Evolutionary conservation across 1,140 invertebrate genomes (phyloP).

Genomic region (Phymorhynchus buccinoides): DNA sequence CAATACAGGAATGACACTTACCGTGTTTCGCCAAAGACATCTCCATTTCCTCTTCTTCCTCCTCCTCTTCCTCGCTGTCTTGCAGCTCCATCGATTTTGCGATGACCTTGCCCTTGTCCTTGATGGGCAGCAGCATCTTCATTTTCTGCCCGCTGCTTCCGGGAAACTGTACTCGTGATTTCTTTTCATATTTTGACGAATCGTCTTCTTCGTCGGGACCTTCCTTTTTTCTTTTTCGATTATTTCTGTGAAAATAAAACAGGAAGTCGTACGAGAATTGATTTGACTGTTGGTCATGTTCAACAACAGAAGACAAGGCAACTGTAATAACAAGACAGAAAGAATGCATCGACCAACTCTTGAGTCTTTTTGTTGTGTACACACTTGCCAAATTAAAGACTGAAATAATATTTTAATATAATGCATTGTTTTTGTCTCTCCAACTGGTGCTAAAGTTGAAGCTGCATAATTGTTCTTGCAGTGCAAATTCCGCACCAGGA

Average conservation of each 20-base stretch:
- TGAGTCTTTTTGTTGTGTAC: no score
- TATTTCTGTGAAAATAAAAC: slow-evolving; percentile 14
- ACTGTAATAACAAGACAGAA: no score
- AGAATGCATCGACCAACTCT: no score
- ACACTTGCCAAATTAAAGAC: no score
- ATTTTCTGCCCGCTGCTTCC: slow-evolving; percentile 49
- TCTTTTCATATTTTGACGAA: slow-evolving; percentile 57
- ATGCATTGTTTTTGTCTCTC: no score
- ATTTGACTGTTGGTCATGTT: not conserved
- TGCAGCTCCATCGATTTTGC: slow-evolving; percentile 49
- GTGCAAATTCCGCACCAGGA: no score
- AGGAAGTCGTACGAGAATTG: slow-evolving; percentile 14
- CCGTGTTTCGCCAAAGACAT: no score
- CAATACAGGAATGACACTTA: not conserved
- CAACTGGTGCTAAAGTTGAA: no score
- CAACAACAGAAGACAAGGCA: no score
- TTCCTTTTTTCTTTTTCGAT: slow-evolving; percentile 42
- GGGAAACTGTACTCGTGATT: slow-evolving; percentile 54
- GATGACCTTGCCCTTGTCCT: slow-evolving; percentile 61
- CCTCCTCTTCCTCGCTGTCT: slow-evolving; percentile 43
- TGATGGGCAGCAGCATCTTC: slow-evolving; percentile 67
- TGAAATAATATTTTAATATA: no score
- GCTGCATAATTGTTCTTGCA: no score
- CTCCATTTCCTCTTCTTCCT: slow-evolving; percentile 1
- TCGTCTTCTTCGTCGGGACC: slow-evolving; percentile 49